These are phyloP conservation scores for Lutjanus argentimaculatus DNA, from an alignment of 2,797 vertebrate species.

Conservation along the genomic window DNA sequence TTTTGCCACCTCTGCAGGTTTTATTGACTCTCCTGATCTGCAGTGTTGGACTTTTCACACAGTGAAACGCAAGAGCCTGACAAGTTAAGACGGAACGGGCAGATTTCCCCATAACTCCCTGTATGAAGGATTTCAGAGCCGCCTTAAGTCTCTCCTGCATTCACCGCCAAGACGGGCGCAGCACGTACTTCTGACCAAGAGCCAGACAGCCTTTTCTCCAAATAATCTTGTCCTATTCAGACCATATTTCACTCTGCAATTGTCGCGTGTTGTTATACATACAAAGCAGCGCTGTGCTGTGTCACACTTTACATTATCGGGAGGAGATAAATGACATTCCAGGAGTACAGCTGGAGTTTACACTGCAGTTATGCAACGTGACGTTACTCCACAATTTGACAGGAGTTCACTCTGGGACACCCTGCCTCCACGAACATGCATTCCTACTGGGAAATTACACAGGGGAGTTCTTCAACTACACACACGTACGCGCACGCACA, in stretches of 20 bases:
- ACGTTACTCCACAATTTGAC: conserved; percentile 43
- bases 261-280: conserved; percentile 15
- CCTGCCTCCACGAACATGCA: conserved; percentile 29
- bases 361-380: conserved; percentile 47
- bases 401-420: conserved; percentile 64
- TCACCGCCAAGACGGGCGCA: conserved; percentile 38
- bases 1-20: no score
- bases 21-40: conserved; percentile 45
- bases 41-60: conserved; percentile 14
- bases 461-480: not conserved
- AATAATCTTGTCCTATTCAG: conserved; percentile 50
- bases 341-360: conserved; percentile 34
- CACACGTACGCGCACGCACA: conserved; percentile 3
- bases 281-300: conserved; percentile 20
- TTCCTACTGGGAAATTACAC: conserved; percentile 38
- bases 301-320: conserved; percentile 21
- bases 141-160: conserved; percentile 50
- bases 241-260: conserved; percentile 20
- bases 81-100: conserved; percentile 38
- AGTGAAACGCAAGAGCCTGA: conserved; percentile 9
- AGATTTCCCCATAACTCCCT: conserved; percentile 24
- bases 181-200: conserved; percentile 28
- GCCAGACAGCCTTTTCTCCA: conserved; percentile 45
- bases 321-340: conserved; percentile 59
- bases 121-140: conserved; percentile 48